Conservation (phyloP, 2,888 invertebrate species). For the Trachelus iudaicus region DNA sequence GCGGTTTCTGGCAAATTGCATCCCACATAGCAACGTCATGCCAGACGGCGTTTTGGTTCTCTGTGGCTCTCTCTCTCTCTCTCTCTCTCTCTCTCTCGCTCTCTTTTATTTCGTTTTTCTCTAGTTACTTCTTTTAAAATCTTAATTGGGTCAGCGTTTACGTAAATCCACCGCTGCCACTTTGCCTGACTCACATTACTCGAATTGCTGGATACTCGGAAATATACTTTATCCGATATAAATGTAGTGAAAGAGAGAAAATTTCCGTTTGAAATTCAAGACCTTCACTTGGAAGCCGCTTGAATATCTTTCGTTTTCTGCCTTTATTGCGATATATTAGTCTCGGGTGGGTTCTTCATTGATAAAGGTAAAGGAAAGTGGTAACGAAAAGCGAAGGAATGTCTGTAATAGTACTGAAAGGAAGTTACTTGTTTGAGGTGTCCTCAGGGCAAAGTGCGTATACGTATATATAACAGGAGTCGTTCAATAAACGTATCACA, state of each 20-base stretch:
- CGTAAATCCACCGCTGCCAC: too few species aligned
- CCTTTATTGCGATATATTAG: too few species aligned
- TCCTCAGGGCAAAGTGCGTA: slow-evolving; percentile 1
- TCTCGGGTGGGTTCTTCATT: background rate
- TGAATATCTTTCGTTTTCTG: too few species aligned
- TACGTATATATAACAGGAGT: background rate
- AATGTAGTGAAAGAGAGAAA: too few species aligned
- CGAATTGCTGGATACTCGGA: too few species aligned
- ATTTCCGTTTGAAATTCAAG: too few species aligned
- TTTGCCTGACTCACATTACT: too few species aligned
- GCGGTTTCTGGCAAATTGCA: slow-evolving; percentile 42
- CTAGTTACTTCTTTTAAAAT: background rate
- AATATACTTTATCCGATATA: too few species aligned
- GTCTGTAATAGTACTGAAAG: background rate
- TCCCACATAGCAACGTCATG: slow-evolving; percentile 39
- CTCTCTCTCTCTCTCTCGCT: background rate
- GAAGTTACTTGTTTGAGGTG: slow-evolving; percentile 9
- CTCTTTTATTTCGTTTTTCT: background rate
- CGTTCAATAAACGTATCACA: slow-evolving; percentile 29
- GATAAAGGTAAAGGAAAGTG: background rate
- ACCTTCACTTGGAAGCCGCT: too few species aligned
- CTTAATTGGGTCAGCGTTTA: background rate
- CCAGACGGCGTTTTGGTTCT: slow-evolving; percentile 40
- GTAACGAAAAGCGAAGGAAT: background rate
- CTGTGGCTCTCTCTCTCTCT: slow-evolving; percentile 5